Percentiles rank a stretch among this genome's conserved stretches.
Conservation (phyloP, 2,113 vertebrate species). For the Chionis minor region DNA sequence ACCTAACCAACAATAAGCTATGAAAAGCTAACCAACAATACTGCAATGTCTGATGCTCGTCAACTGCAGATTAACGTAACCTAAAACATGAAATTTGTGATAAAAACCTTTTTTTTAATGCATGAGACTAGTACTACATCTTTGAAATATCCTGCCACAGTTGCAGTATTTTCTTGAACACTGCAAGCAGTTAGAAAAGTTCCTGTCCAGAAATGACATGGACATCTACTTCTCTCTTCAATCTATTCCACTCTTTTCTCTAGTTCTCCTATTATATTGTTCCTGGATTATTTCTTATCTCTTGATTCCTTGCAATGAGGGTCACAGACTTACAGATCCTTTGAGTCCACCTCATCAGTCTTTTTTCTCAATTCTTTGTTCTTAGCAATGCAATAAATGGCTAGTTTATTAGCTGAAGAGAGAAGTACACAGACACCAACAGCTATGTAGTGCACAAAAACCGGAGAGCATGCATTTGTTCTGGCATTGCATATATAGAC, state of each 20-base stretch:
- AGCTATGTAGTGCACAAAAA: background rate
- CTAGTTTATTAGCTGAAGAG: background rate
- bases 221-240: background rate
- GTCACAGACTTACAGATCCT: background rate
- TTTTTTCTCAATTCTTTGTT: background rate
- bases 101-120: background rate
- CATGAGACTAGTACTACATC: background rate
- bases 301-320: background rate
- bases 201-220: background rate
- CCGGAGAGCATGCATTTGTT: background rate
- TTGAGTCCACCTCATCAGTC: background rate
- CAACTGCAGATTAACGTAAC: background rate
- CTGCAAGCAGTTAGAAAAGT: background rate
- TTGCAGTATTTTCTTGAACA: background rate
- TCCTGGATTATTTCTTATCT: background rate
- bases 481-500: background rate
- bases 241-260: background rate
- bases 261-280: background rate
- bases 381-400: background rate
- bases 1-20: background rate
- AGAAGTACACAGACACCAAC: background rate
- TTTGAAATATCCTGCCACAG: background rate
- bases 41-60: background rate
- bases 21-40: background rate
- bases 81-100: background rate